phyloP scores from a whole-genome alignment of 2,888 invertebrate genomes.

The Mesopsocus fuscifrons region DNA sequence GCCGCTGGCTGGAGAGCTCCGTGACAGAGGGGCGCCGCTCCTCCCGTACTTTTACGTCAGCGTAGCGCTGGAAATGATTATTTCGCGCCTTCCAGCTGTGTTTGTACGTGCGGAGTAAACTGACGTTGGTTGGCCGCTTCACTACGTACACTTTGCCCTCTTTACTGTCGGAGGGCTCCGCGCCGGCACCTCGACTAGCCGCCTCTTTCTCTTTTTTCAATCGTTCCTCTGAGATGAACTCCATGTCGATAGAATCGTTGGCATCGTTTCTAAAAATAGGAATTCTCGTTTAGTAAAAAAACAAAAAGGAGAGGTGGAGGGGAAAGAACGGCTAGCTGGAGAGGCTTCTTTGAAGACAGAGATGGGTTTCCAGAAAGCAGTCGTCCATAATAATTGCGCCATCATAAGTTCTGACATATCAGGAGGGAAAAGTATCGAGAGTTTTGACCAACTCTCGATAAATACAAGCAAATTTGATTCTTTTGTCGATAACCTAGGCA shows the following conservation, averaged over 20 bases:
- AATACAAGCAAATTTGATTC: too few species aligned
- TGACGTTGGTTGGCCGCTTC: constrained; percentile 24
- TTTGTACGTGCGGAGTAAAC: constrained; percentile 41
- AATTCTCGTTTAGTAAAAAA: not conserved
- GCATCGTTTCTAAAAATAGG: constrained; percentile 30
- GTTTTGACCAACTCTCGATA: too few species aligned
- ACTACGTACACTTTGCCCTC: constrained; percentile 13
- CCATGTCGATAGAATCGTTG: constrained; percentile 35
- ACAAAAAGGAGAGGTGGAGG: not conserved
- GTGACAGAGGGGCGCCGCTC: constrained; percentile 70
- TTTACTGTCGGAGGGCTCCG: not conserved
- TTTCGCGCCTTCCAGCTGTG: constrained; percentile 51
- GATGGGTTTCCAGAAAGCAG: too few species aligned
- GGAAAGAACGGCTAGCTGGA: constrained; percentile 9
- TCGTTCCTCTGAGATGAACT: constrained; percentile 36
- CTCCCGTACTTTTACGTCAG: constrained; percentile 75
- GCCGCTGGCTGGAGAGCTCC: constrained; percentile 75
- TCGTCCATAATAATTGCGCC: too few species aligned
- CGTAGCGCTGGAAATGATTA: constrained; percentile 52
- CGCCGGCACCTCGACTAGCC: not conserved
- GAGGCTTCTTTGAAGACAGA: too few species aligned
- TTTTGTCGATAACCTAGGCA: too few species aligned
- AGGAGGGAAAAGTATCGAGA: not conserved
- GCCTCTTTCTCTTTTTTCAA: constrained; percentile 25
- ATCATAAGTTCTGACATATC: not conserved